These are phyloP conservation scores for Grus americana DNA, from an alignment of 2,113 vertebrate genomes.

Conservation along the genomic window DNA sequence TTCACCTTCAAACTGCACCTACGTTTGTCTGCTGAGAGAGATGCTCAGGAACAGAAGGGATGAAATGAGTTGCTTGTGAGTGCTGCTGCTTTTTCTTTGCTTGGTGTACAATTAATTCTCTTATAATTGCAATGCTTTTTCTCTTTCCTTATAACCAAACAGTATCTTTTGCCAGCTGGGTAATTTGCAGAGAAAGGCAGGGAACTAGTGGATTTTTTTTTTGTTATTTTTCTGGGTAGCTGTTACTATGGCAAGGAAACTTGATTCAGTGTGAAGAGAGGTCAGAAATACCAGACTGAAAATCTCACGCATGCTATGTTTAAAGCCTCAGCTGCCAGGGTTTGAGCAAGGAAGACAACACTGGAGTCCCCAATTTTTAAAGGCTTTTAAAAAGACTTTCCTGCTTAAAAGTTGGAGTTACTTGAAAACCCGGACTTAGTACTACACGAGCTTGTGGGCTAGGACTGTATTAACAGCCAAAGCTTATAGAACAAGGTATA, in stretches of 20 bases:
- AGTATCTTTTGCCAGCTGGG: not conserved
- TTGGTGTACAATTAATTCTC: not conserved
- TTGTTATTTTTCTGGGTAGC: not conserved
- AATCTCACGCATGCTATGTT: not conserved
- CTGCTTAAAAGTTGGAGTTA: not conserved
- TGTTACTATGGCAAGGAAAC: constrained; percentile 52
- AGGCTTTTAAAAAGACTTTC: not conserved
- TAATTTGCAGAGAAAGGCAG: not conserved
- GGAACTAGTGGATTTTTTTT: not conserved
- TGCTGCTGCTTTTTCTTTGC: not conserved
- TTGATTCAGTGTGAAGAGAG: not conserved
- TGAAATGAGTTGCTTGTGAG: not conserved
- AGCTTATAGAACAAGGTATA: not conserved
- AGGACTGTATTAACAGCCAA: no score
- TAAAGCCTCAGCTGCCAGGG: not conserved
- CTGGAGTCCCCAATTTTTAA: not conserved
- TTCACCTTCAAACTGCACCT: not conserved
- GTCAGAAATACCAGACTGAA: constrained; percentile 34
- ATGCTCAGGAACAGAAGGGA: not conserved
- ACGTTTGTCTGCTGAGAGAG: not conserved
- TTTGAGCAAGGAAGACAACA: not conserved
- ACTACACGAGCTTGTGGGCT: not conserved
- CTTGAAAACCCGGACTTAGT: not conserved
- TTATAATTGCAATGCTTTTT: fast-evolving
- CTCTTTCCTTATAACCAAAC: not conserved